Base-by-base conservation (phyloP, 2,113 vertebrate genomes). In the Morone chrysops region DNA sequence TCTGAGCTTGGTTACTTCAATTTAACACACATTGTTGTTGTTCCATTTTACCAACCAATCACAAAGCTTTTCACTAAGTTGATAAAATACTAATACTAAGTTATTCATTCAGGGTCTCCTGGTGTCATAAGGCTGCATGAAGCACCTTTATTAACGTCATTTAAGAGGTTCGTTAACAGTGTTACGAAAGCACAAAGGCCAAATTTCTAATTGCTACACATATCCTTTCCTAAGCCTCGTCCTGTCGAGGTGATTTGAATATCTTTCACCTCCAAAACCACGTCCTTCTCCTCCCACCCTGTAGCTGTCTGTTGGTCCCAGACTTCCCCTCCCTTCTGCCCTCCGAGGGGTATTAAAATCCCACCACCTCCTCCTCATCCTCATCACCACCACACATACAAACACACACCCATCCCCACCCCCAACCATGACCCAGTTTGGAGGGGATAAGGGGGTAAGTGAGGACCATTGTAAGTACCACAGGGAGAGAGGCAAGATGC, bases 371-470 rank as follows among this genome's bases (percentile, higher is more conserved):
- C 66, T 75, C 60, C 61, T 70, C 85, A 20, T 66, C 62, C 25
- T 63, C 87, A 17, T 84, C 87, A 67, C 18, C 45, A 70, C 53
- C 75, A 57, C 47, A 75, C 71, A 80, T 20, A 50, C 31, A 66
- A 16, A 80, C 72, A 47, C 63, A 40, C 54, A 81, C 76, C 56
- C 82, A 73, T 60, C 75, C 86, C 87, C 76, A 90, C 88, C 88
- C 86, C 90, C 88, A 87, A 83, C 90, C 87, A 54, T 95, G 95
- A 95, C 94, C 94, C 94, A 95, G 80, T 91, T 96, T 87, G 91
- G 66, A 81, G 85, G 85, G 88, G 70, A 90, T 90, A 84, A 88
- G 78, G 90, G 91, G 89, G 92, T 91, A 90, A 94, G 90, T 86
- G 89, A 89, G 92, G 89, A 91, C 92, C 89, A 86, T 86, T 92